These are phyloP conservation scores for Pomatorhinus ruficollis DNA, from an alignment of 2,113 vertebrate genomes.

Conservation along the genomic window DNA sequence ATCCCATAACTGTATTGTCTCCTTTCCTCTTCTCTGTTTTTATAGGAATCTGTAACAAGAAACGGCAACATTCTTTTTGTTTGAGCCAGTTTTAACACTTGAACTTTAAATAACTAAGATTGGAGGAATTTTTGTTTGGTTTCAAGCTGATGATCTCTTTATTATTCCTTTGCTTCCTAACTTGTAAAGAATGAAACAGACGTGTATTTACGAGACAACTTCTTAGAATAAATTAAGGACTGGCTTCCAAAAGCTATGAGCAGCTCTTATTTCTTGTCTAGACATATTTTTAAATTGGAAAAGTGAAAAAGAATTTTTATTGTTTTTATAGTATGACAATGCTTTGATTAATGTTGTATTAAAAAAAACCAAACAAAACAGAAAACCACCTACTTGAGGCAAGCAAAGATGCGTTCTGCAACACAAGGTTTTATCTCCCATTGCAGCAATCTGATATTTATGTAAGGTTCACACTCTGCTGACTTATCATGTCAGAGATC, in stretches of 20 bases:
- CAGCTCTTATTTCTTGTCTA: constrained; percentile 49
- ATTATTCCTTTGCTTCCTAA: constrained; percentile 17
- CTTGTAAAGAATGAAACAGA: constrained; percentile 47
- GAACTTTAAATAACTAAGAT: constrained; percentile 1
- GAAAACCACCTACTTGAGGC: background rate
- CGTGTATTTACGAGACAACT: constrained; percentile 48
- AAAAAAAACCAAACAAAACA: background rate
- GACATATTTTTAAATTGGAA: constrained; percentile 42
- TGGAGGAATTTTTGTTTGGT: background rate
- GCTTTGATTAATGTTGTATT: background rate
- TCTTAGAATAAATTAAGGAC: constrained; percentile 40
- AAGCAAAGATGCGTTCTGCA: background rate
- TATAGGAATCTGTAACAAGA: background rate
- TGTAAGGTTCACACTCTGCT: background rate
- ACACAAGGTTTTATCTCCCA: background rate
- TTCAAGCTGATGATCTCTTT: constrained; percentile 5
- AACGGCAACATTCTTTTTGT: background rate
- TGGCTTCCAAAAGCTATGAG: constrained; percentile 52
- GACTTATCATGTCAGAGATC: background rate
- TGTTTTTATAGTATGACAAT: background rate
- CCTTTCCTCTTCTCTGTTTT: background rate
- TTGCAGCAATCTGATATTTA: background rate
- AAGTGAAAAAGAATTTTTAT: background rate
- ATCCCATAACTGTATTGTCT: background rate
- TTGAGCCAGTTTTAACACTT: constrained; percentile 22